Conservation (phyloP, 2,797 vertebrate species). For the Chelonia mydas region DNA sequence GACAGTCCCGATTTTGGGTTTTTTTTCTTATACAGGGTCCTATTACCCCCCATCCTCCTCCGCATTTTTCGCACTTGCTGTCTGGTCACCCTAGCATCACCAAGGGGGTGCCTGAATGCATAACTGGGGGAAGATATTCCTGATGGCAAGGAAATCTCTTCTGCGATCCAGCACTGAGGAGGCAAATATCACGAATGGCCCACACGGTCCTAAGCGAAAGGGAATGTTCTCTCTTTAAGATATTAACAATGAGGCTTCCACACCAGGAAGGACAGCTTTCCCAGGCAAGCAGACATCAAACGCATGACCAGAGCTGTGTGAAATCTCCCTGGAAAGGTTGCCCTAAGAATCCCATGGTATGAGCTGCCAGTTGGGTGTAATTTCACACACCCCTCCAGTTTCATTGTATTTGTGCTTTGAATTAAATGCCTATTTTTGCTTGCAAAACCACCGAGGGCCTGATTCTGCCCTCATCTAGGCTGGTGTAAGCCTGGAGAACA, state of each 20-base stretch:
- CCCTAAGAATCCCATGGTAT: constrained; percentile 68
- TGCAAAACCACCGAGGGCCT: neutral
- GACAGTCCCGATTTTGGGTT: no score
- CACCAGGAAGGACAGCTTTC: constrained; percentile 67
- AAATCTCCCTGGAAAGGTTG: constrained; percentile 72
- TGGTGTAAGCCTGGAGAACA: neutral
- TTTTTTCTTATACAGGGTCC: no score
- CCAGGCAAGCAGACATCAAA: constrained; percentile 75
- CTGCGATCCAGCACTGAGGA: neutral
- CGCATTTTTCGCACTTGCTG: no score
- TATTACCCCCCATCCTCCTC: no score
- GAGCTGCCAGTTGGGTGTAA: constrained; percentile 65
- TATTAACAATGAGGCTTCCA: constrained; percentile 62
- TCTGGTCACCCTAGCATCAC: no score
- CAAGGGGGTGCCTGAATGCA: constrained; percentile 3
- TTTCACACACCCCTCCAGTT: neutral
- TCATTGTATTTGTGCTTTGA: neutral
- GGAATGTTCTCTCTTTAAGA: constrained; percentile 65
- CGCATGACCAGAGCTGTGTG: constrained; percentile 42
- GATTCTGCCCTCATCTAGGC: neutral
- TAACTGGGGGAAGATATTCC: constrained; percentile 29
- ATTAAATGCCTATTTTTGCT: neutral
- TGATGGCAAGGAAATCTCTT: neutral
- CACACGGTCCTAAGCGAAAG: neutral
- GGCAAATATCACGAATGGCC: constrained; percentile 11